phyloP scores from a whole-genome alignment of 2,888 invertebrate genomes.

The Schizaphis graminum region DNA sequence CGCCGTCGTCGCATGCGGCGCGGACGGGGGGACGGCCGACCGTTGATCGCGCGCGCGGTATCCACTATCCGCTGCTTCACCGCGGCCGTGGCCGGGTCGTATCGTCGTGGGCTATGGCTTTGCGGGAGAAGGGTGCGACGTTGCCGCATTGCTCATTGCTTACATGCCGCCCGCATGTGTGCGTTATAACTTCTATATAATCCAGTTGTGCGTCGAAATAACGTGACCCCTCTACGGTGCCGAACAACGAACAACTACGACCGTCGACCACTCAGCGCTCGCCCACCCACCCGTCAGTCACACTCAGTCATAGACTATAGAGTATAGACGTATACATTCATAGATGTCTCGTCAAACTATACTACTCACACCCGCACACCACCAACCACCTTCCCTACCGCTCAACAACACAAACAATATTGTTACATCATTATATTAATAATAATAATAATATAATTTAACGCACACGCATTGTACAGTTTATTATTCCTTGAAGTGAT shows the following conservation, averaged over 20 bases:
- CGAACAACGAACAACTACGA: background rate
- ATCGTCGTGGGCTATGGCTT: background rate
- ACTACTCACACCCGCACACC: background rate
- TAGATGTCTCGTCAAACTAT: background rate
- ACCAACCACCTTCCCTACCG: background rate
- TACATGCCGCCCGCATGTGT: slow-evolving; percentile 25
- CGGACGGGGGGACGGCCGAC: background rate
- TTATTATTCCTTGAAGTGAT: slow-evolving; percentile 44
- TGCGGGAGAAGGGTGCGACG: slow-evolving; percentile 31
- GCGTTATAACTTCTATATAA: slow-evolving; percentile 1
- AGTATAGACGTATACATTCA: too few species aligned
- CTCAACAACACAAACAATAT: slow-evolving; percentile 14
- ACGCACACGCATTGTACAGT: background rate
- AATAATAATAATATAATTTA: slow-evolving; percentile 31
- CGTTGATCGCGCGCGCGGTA: slow-evolving; percentile 14
- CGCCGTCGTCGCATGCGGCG: background rate
- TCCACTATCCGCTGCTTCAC: background rate
- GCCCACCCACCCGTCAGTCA: background rate
- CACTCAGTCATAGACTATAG: background rate
- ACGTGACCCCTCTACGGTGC: background rate
- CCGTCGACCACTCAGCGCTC: background rate
- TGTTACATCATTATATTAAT: slow-evolving; percentile 60
- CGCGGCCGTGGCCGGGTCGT: background rate
- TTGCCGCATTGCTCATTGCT: slow-evolving; percentile 60
- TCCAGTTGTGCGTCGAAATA: slow-evolving; percentile 47